A percentile compares a stretch with the other conserved stretches of the same genome.
Evolutionary conservation across 2,888 invertebrate species (phyloP).

Genomic region (Drosophila algonquin): DNA sequence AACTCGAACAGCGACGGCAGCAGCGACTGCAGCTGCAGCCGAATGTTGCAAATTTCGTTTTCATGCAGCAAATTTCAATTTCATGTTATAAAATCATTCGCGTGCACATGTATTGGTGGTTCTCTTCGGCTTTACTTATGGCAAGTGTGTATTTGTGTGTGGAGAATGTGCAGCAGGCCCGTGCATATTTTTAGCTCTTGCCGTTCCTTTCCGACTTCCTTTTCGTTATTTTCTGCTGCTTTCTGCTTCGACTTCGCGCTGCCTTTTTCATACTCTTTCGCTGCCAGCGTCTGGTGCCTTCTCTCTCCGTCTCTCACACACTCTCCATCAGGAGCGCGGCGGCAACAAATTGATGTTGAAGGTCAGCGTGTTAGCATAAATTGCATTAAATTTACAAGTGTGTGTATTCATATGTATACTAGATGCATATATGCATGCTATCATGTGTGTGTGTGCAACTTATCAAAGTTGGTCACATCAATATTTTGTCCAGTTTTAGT

Average conservation of each 20-base stretch:
- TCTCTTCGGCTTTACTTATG: slow-evolving; percentile 9
- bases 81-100: slow-evolving; percentile 70
- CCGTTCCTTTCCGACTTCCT: slow-evolving; percentile 59
- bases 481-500: not conserved
- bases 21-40: slow-evolving; percentile 51
- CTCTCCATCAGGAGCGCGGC: slow-evolving; percentile 14
- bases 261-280: slow-evolving; percentile 21
- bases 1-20: slow-evolving; percentile 20
- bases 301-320: slow-evolving; percentile 14
- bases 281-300: slow-evolving; percentile 31
- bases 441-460: slow-evolving; percentile 12
- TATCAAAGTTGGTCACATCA: slow-evolving; percentile 36
- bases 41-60: slow-evolving; percentile 76
- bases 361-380: slow-evolving; percentile 76
- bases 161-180: slow-evolving; percentile 35
- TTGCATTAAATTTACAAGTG: slow-evolving; percentile 50
- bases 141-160: slow-evolving; percentile 14
- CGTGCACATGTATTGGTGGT: slow-evolving; percentile 35
- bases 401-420: slow-evolving; percentile 4
- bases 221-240: slow-evolving; percentile 24
- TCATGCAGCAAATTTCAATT: slow-evolving; percentile 79
- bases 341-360: slow-evolving; percentile 69
- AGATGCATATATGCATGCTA: not conserved
- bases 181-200: slow-evolving; percentile 60
- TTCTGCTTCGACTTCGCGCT: slow-evolving; percentile 3